phyloP scores from a whole-genome alignment of 2,888 invertebrate species.

The Oegoconia quadripuncta region DNA sequence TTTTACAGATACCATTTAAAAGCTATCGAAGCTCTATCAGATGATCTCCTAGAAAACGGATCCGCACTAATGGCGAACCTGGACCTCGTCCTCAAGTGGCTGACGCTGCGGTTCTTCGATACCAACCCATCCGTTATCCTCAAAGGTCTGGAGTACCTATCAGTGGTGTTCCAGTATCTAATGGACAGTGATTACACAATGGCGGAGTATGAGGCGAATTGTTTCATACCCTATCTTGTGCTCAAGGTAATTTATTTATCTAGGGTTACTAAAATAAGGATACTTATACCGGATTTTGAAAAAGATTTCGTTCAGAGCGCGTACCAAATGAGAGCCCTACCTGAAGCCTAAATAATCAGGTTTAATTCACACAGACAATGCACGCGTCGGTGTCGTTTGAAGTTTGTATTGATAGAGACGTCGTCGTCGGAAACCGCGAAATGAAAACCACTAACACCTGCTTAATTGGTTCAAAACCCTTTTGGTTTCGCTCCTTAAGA shows the following conservation, averaged over 20 bases:
- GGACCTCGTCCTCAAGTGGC: constrained; percentile 97
- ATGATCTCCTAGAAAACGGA: constrained; percentile 88
- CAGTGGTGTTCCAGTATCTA: constrained; percentile 88
- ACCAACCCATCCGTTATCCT: constrained; percentile 98
- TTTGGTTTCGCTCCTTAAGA: too few relatives aligned
- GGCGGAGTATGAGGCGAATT: constrained; percentile 93
- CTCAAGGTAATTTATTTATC: constrained; percentile 83
- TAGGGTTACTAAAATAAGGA: constrained; percentile 1
- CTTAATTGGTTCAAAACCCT: too few relatives aligned
- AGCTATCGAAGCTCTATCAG: constrained; percentile 93
- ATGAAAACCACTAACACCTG: too few relatives aligned
- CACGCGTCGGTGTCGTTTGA: too few relatives aligned
- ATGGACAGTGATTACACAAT: constrained; percentile 90
- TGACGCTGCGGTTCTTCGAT: constrained; percentile 97
- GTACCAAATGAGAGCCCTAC: too few relatives aligned
- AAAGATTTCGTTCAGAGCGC: too few relatives aligned
- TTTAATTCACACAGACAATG: too few relatives aligned
- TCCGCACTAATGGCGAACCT: constrained; percentile 92
- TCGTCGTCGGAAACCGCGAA: too few relatives aligned
- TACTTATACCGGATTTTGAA: too few relatives aligned
- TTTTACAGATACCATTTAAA: constrained; percentile 91
- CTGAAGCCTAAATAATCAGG: too few relatives aligned
- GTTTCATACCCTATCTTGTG: constrained; percentile 96
- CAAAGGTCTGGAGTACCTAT: constrained; percentile 96
- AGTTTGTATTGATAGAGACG: too few relatives aligned